phyloP scores from a whole-genome alignment of 2,888 invertebrate species.

The Caenorhabditis sp. region DNA sequence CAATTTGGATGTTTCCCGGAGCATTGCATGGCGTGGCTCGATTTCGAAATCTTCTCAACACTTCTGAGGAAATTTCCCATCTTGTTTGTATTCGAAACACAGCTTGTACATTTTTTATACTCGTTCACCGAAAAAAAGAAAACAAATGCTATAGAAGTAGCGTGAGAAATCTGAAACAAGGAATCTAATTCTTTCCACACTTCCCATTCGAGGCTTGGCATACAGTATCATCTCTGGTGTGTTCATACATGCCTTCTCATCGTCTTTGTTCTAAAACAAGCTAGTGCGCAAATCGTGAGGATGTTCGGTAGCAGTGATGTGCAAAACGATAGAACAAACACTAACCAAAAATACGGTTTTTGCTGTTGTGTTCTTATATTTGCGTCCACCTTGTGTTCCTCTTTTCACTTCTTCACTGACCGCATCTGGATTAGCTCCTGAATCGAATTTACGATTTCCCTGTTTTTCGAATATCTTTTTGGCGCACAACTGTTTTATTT shows the following conservation, averaged over 20 bases:
- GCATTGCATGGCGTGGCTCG: slow-evolving; percentile 38
- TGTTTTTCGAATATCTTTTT: neutral
- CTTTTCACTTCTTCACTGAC: slow-evolving; percentile 44
- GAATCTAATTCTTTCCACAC: too few relatives aligned
- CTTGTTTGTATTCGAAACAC: slow-evolving; percentile 8
- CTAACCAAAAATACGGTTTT: slow-evolving; percentile 62
- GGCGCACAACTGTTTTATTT: slow-evolving; percentile 1
- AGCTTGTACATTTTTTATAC: neutral
- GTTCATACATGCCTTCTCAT: neutral
- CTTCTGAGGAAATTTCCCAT: slow-evolving; percentile 8
- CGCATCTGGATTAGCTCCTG: slow-evolving; percentile 27
- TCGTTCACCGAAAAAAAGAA: neutral
- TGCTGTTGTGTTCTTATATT: slow-evolving; percentile 31
- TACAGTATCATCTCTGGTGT: slow-evolving; percentile 13
- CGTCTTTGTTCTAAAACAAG: slow-evolving; percentile 48
- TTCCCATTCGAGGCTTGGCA: neutral
- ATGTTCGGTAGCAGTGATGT: slow-evolving; percentile 61
- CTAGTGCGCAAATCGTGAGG: slow-evolving; percentile 46
- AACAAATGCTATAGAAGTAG: neutral
- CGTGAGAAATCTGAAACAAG: neutral
- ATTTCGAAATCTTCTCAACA: slow-evolving; percentile 57
- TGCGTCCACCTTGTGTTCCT: slow-evolving; percentile 23
- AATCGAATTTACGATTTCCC: slow-evolving; percentile 1
- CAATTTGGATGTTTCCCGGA: slow-evolving; percentile 64
- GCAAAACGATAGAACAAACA: slow-evolving; percentile 63